Evolutionary conservation across 2,888 invertebrate genomes (phyloP).

Genomic region (Phaonia tiefii): DNA sequence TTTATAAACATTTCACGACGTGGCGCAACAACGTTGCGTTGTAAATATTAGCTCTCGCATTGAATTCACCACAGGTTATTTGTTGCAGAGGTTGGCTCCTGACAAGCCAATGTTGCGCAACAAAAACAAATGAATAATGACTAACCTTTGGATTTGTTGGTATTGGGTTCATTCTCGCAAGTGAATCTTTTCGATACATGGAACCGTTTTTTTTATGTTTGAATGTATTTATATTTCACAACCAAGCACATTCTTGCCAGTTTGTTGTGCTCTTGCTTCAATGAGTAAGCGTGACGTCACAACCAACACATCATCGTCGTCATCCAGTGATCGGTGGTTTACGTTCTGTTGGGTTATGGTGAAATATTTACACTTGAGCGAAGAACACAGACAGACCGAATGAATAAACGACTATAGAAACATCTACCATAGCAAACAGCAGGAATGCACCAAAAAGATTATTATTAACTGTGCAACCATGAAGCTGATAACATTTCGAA

Average conservation of each 20-base stretch:
- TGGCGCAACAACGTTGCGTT: too few relatives aligned
- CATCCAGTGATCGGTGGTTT: conserved; percentile 5
- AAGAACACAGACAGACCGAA: conserved; percentile 2
- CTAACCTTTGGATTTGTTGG: too few relatives aligned
- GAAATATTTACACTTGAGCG: conserved; percentile 40
- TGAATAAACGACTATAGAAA: conserved; percentile 1
- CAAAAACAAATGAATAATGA: not conserved
- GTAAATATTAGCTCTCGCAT: too few relatives aligned
- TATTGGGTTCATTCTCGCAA: not conserved
- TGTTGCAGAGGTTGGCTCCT: not conserved
- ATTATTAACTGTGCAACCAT: conserved; percentile 56
- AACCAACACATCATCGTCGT: conserved; percentile 16
- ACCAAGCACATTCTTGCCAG: conserved; percentile 50
- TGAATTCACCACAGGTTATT: conserved; percentile 21
- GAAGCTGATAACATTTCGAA: conserved; percentile 66
- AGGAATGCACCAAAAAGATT: conserved; percentile 45
- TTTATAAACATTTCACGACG: too few relatives aligned
- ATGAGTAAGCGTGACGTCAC: conserved; percentile 55
- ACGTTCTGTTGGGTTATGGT: conserved; percentile 39
- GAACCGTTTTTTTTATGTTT: not conserved
- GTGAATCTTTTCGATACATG: not conserved
- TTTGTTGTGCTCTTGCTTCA: conserved; percentile 28
- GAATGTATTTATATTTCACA: conserved; percentile 12
- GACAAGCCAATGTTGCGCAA: conserved; percentile 2
- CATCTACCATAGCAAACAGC: not conserved